Evolutionary conservation across 2,888 invertebrate genomes (phyloP).

Genomic region (Ditula angustiorana): DNA sequence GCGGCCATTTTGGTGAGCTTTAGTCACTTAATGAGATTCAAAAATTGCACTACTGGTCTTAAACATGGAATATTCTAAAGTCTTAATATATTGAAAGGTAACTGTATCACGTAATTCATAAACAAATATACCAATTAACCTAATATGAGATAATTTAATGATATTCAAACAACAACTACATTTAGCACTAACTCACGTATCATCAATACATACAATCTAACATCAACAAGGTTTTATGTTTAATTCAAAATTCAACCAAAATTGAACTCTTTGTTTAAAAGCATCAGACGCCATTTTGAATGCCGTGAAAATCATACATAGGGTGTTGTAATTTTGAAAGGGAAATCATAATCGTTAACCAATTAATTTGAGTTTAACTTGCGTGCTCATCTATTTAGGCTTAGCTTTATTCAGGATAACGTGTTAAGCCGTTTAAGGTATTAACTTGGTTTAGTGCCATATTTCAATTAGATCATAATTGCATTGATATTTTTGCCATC

Average conservation of each 20-base stretch:
- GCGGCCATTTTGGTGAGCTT: too few relatives aligned
- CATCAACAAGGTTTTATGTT: neutral
- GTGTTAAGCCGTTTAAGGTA: conserved; percentile 9
- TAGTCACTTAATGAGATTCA: too few relatives aligned
- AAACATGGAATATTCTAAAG: too few relatives aligned
- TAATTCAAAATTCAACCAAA: neutral
- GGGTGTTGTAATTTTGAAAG: neutral
- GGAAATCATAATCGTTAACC: neutral
- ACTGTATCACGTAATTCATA: neutral
- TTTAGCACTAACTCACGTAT: neutral
- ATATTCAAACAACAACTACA: neutral
- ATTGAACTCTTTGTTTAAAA: neutral
- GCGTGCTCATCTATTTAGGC: neutral
- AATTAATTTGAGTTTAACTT: conserved; percentile 14
- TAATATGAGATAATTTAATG: neutral
- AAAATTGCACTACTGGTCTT: too few relatives aligned
- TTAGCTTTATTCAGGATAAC: conserved; percentile 3
- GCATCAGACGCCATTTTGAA: neutral
- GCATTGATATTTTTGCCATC: too few relatives aligned
- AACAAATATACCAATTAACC: neutral
- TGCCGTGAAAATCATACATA: neutral
- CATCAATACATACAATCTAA: neutral
- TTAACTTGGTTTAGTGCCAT: conserved; percentile 10
- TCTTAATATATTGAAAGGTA: too few relatives aligned
- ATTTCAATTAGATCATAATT: neutral